Evolutionary conservation across 2,888 invertebrate genomes (phyloP).

Genomic region (Caenorhabditis afra): DNA sequence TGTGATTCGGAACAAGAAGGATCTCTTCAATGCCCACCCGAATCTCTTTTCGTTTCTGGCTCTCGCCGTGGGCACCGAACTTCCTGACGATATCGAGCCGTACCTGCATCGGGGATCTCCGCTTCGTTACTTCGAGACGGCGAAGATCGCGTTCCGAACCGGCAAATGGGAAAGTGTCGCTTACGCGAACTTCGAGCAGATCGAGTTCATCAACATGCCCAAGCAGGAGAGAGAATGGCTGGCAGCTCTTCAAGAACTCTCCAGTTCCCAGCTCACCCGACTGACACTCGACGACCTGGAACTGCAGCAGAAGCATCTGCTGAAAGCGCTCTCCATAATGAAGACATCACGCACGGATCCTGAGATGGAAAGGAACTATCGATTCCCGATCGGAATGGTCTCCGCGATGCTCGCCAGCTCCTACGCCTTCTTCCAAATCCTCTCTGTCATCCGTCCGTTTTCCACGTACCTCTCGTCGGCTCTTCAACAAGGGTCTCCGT

Average conservation of each 20-base stretch:
- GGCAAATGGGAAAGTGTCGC: conserved; percentile 68
- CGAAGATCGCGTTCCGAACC: conserved; percentile 66
- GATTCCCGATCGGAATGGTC: conserved; percentile 40
- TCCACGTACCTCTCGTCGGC: conserved; percentile 26
- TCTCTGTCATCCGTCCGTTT: conserved; percentile 36
- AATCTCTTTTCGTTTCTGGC: conserved; percentile 38
- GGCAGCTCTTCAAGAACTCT: conserved; percentile 43
- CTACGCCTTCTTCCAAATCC: conserved; percentile 33
- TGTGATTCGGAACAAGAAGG: conserved; percentile 13
- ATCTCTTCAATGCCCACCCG: conserved; percentile 24
- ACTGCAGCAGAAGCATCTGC: conserved; percentile 40
- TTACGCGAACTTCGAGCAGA: conserved; percentile 40
- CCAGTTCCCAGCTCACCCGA: conserved; percentile 27
- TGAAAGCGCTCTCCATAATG: conserved; percentile 26
- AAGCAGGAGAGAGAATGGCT: conserved; percentile 48
- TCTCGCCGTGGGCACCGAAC: conserved; percentile 38
- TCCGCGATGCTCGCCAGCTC: conserved; percentile 35
- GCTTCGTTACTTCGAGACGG: conserved; percentile 53
- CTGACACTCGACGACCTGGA: conserved; percentile 24
- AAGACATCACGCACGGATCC: conserved; percentile 1
- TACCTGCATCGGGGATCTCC: conserved; percentile 19
- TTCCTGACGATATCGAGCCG: conserved; percentile 4
- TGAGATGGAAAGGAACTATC: background rate
- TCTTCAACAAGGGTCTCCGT: conserved; percentile 14
- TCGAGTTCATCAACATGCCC: conserved; percentile 29